Percentiles rank a stretch among this genome's conserved stretches.
Conservation (phyloP, 1,140 invertebrate genomes). For the Gonatopus flavifemur region DNA sequence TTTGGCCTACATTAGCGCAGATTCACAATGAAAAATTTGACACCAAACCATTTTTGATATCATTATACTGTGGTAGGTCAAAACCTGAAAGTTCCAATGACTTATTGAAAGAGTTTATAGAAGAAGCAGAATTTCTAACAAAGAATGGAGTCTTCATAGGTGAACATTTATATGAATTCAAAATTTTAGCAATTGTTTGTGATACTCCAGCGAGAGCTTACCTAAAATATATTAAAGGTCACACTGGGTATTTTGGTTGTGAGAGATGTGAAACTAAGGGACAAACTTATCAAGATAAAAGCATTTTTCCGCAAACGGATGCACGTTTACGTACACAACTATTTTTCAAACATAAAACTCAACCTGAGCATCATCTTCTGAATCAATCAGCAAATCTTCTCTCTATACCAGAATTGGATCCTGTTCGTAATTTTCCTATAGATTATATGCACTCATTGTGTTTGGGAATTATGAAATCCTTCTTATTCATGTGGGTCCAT, state of each 20-base stretch:
- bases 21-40: conserved; percentile 8
- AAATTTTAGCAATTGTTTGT: background rate
- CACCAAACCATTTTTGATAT: background rate
- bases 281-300: background rate
- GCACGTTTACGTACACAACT: background rate
- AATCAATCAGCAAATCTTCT: background rate
- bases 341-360: background rate
- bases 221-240: background rate
- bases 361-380: background rate
- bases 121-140: background rate
- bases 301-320: background rate
- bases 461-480: background rate
- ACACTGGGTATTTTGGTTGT: background rate
- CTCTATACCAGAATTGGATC: background rate
- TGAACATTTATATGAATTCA: background rate
- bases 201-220: background rate
- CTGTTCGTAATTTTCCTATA: background rate
- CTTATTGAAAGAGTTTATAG: background rate
- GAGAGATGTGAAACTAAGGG: background rate
- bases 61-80: background rate
- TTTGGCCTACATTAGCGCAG: conserved; percentile 10
- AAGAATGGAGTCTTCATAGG: background rate
- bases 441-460: background rate
- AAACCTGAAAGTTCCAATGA: background rate
- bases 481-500: background rate